Evolutionary conservation across 1,140 invertebrate genomes (phyloP).

Genomic region (Bombyx mori): DNA sequence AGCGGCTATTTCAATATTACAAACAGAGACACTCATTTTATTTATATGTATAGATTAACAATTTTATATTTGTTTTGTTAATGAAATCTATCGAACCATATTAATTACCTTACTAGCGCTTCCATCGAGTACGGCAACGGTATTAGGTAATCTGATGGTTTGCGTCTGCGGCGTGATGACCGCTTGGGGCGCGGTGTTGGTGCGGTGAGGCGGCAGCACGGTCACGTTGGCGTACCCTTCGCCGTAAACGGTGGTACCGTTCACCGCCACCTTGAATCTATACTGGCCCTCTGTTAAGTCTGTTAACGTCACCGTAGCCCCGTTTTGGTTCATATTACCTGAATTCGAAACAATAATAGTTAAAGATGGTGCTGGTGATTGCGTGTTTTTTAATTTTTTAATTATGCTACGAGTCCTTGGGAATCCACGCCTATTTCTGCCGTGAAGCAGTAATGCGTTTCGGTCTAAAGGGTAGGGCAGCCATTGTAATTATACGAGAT

Average conservation of each 20-base stretch:
- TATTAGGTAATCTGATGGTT: slow-evolving; percentile 90
- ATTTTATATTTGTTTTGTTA: no score
- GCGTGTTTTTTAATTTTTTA: no score
- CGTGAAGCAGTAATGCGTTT: no score
- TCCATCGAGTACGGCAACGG: slow-evolving; percentile 91
- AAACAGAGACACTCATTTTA: no score
- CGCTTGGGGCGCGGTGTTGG: slow-evolving; percentile 88
- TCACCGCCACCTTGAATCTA: slow-evolving; percentile 86
- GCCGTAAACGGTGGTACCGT: slow-evolving; percentile 84
- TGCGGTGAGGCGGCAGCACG: slow-evolving; percentile 88
- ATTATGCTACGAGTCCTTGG: no score
- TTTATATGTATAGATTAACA: no score
- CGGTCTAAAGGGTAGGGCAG: no score
- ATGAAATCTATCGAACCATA: no score
- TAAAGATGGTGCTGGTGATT: neutral
- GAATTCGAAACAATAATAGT: slow-evolving; percentile 9
- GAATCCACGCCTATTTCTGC: no score
- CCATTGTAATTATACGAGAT: no score
- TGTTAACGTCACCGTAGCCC: slow-evolving; percentile 80
- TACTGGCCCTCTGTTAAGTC: slow-evolving; percentile 90
- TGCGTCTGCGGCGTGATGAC: slow-evolving; percentile 88
- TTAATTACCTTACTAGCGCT: slow-evolving; percentile 68
- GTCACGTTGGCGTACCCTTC: slow-evolving; percentile 92
- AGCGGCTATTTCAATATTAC: no score
- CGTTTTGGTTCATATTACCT: slow-evolving; percentile 90